Evolutionary conservation across 2,797 vertebrate genomes (phyloP).

Genomic region (Urophycis tenuis): DNA sequence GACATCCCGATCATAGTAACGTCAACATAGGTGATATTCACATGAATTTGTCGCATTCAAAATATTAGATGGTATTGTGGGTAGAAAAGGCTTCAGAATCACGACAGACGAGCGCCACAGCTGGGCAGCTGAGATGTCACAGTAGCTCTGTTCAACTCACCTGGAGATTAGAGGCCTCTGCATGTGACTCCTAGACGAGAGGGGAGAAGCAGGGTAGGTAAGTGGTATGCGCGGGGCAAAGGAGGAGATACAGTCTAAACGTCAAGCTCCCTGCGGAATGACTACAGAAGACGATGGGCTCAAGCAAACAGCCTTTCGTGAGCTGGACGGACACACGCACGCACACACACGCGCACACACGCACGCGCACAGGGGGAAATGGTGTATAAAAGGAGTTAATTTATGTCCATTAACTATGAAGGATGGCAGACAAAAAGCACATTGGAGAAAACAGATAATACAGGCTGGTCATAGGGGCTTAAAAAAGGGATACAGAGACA

Average conservation of each 20-base stretch:
- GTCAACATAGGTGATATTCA: background rate
- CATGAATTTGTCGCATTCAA: background rate
- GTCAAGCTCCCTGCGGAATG: slow-evolving; percentile 9
- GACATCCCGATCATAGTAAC: background rate
- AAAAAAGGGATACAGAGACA: slow-evolving; percentile 49
- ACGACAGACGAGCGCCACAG: background rate
- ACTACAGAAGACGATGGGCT: slow-evolving; percentile 13
- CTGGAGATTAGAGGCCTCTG: slow-evolving; percentile 8
- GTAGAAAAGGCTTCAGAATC: background rate
- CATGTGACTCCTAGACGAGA: background rate
- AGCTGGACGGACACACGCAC: background rate
- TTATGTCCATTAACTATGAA: slow-evolving; percentile 17
- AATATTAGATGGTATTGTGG: background rate
- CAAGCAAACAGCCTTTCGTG: background rate
- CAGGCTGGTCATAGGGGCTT: background rate
- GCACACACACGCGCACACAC: background rate
- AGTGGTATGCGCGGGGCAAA: slow-evolving; percentile 17
- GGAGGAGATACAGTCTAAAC: slow-evolving; percentile 10
- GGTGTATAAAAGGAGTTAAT: background rate
- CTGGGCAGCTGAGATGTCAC: background rate
- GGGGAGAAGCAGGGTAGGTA: slow-evolving; percentile 12
- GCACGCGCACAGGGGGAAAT: background rate
- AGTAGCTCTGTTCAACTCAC: background rate
- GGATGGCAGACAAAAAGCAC: slow-evolving; percentile 23
- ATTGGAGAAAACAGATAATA: slow-evolving; percentile 7